These are phyloP conservation scores for Anguilla megastoma DNA, from an alignment of 2,797 vertebrate species.

Conservation along the genomic window DNA sequence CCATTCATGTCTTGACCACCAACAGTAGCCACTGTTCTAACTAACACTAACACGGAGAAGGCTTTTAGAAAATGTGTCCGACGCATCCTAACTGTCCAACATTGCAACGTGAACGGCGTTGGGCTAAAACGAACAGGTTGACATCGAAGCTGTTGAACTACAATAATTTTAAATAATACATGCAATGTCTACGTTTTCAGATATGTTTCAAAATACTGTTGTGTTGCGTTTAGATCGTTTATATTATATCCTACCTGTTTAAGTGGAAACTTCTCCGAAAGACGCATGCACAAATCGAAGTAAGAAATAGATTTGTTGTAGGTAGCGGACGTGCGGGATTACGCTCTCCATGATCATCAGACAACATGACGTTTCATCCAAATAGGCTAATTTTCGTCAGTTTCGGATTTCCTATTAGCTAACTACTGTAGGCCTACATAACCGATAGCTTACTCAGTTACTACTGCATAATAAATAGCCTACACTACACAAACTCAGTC, in stretches of 20 bases:
- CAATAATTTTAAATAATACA: not conserved
- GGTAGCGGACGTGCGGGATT: not conserved
- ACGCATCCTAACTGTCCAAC: not conserved
- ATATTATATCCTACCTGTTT: not conserved
- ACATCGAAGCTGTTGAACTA: not conserved
- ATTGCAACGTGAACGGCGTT: not conserved
- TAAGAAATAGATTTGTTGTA: not conserved
- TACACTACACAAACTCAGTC: constrained; percentile 9
- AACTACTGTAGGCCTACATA: not conserved
- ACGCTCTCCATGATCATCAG: not conserved
- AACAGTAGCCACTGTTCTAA: not conserved
- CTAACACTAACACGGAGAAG: not conserved
- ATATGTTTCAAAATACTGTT: not conserved
- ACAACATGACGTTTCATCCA: constrained; percentile 1
- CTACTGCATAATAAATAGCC: not conserved
- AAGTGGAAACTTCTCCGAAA: not conserved
- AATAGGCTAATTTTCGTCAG: not conserved
- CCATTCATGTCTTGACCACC: not conserved
- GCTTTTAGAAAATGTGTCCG: not conserved
- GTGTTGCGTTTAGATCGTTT: not conserved
- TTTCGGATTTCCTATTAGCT: not conserved
- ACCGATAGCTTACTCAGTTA: constrained; percentile 15
- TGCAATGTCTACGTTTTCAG: not conserved
- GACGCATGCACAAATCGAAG: not conserved
- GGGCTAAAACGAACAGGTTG: not conserved